Percentiles rank a stretch among this genome's conserved stretches.
Evolutionary conservation across 2,888 invertebrate genomes (phyloP).

Genomic region (Himalopsyche japonica): DNA sequence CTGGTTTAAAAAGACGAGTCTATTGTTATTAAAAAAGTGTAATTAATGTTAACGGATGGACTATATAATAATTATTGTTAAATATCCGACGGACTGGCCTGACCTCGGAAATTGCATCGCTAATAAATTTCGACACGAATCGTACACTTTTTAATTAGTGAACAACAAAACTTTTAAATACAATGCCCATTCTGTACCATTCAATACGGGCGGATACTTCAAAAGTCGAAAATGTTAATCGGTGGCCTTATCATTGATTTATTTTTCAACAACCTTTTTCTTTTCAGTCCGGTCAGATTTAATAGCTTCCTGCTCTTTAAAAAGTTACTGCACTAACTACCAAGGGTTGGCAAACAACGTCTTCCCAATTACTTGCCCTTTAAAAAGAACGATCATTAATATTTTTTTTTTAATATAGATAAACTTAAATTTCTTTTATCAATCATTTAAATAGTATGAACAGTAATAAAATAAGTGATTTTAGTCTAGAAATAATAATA

Average conservation of each 20-base stretch:
- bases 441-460: too few relatives aligned
- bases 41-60: neutral
- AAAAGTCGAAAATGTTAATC: neutral
- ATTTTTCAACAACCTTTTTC: too few relatives aligned
- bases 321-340: too few relatives aligned
- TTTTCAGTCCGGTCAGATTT: too few relatives aligned
- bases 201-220: neutral
- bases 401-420: too few relatives aligned
- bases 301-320: too few relatives aligned
- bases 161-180: neutral
- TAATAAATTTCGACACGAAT: conserved; percentile 7
- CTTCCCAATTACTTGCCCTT: neutral
- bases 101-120: conserved; percentile 7
- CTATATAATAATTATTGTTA: neutral
- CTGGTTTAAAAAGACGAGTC: neutral
- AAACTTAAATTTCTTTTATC: too few relatives aligned
- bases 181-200: neutral
- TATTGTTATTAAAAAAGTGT: neutral
- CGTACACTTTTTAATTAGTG: neutral
- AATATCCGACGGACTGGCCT: neutral
- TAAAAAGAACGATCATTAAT: too few relatives aligned
- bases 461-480: too few relatives aligned
- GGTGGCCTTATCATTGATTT: too few relatives aligned
- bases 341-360: neutral
- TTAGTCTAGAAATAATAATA: too few relatives aligned